A percentile compares a stretch with the other conserved stretches of the same genome.
These are phyloP conservation scores for Drosophila austrosaltans DNA, from an alignment of 2,888 invertebrate genomes.

Conservation along the genomic window DNA sequence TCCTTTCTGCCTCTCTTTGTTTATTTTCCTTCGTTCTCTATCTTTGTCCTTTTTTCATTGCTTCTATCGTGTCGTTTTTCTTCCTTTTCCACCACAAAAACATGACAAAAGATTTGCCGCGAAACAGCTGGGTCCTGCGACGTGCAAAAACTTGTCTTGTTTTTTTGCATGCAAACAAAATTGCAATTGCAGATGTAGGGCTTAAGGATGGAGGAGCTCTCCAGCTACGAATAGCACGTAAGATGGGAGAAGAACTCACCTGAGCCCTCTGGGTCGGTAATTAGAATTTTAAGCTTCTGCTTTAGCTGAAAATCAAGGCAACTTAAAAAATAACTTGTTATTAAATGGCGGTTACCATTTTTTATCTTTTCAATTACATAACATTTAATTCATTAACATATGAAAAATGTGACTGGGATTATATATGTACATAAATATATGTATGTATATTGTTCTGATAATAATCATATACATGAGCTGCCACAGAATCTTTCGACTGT, in stretches of 20 bases:
- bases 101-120: conserved; percentile 53
- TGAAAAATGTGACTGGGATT: neutral
- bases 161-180: conserved; percentile 10
- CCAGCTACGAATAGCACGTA: neutral
- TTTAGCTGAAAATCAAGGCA: neutral
- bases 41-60: neutral
- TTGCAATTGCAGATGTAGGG: conserved; percentile 18
- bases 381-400: neutral
- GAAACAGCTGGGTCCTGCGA: conserved; percentile 45
- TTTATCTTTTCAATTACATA: neutral
- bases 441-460: too few species aligned
- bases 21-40: neutral
- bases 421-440: neutral
- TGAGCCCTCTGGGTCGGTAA: conserved; percentile 1
- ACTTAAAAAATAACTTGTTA: neutral
- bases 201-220: conserved; percentile 2
- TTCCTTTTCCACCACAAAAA: conserved; percentile 24
- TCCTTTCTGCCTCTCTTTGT: neutral
- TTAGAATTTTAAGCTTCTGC: conserved; percentile 3
- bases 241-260: neutral
- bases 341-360: neutral
- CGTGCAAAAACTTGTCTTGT: conserved; percentile 13
- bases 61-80: conserved; percentile 1
- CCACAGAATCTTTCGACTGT: too few species aligned
- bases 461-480: too few species aligned